A percentile compares a stretch with the other conserved stretches of the same genome.
Conservation (phyloP, 2,113 vertebrate genomes). For the Microcebus ravelobensis region DNA sequence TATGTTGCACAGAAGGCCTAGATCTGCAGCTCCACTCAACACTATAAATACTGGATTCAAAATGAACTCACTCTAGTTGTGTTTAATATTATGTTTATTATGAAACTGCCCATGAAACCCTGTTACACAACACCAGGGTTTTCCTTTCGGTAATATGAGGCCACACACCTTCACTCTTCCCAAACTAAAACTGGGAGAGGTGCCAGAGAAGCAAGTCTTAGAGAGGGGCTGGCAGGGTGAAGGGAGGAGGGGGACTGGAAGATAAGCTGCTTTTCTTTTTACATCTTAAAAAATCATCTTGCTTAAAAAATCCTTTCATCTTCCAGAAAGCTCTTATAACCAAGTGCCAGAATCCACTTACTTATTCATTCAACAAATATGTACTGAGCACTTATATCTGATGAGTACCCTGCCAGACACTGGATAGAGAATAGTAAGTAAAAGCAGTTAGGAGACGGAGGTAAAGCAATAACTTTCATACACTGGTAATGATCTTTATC, state of each 20-base stretch:
- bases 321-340: slow-evolving; percentile 13
- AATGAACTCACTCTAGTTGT: background rate
- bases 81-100: background rate
- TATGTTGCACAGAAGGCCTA: background rate
- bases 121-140: background rate
- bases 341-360: background rate
- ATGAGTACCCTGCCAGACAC: background rate
- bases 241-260: background rate
- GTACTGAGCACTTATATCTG: background rate
- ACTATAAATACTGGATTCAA: background rate
- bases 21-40: background rate
- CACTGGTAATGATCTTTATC: background rate
- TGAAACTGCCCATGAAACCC: background rate
- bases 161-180: background rate
- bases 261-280: slow-evolving; percentile 13
- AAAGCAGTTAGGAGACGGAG: background rate
- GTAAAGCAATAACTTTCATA: background rate
- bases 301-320: background rate
- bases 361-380: background rate
- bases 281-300: background rate
- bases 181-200: background rate
- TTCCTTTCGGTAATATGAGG: slow-evolving; percentile 5
- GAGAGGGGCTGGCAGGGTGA: background rate
- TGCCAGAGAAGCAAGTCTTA: background rate
- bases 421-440: background rate